A percentile compares a stretch with the other conserved stretches of the same genome.
phyloP scores from a whole-genome alignment of 2,797 vertebrate genomes.

The Cyclura pinguis region DNA sequence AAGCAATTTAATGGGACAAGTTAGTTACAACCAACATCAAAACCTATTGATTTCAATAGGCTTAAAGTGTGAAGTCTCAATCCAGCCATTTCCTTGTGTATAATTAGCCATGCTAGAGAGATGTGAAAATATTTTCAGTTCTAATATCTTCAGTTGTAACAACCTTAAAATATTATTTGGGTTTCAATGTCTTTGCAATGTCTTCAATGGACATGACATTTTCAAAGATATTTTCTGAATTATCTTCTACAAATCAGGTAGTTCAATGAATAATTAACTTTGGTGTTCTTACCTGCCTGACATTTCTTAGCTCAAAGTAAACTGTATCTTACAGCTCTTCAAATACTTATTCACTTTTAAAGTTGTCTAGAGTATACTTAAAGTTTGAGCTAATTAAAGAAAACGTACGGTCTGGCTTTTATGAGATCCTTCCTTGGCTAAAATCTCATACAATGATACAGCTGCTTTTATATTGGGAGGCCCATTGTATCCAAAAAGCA shows the following conservation, averaged over 20 bases:
- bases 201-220: conserved; percentile 3
- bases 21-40: neutral
- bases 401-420: conserved; percentile 76
- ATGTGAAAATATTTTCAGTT: neutral
- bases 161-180: neutral
- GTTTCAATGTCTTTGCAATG: neutral
- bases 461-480: conserved; percentile 74
- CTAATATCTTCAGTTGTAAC: neutral
- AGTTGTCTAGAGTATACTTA: conserved; percentile 37
- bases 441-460: conserved; percentile 69
- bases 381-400: conserved; percentile 28
- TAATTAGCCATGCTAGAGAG: neutral
- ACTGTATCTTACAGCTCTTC: conserved; percentile 14
- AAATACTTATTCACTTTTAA: conserved; percentile 29
- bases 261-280: conserved; percentile 17
- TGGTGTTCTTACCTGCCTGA: neutral
- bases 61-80: neutral
- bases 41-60: too few species aligned
- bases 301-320: neutral
- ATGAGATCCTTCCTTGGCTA: conserved; percentile 74
- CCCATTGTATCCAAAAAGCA: conserved; percentile 74
- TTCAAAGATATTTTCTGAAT: conserved; percentile 3
- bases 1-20: neutral
- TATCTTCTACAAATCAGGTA: neutral
- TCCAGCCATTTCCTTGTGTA: neutral